A percentile compares a stretch with the other conserved stretches of the same genome.
phyloP scores from a whole-genome alignment of 53 echinoderm and acorn worm genomes.

The Luidia sarsii region DNA sequence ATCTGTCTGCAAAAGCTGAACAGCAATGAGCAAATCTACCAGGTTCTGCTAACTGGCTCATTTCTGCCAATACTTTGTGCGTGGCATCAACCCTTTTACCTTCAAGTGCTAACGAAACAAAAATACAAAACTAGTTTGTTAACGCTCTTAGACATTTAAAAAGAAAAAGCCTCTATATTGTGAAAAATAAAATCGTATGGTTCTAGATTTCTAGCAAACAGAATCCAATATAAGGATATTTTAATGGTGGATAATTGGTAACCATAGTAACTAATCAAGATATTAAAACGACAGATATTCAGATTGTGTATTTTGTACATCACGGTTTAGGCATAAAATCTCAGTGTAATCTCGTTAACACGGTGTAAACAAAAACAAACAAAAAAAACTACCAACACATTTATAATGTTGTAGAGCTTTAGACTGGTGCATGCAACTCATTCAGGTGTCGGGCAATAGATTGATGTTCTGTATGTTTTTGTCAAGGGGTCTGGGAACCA shows the following conservation, averaged over 20 bases:
- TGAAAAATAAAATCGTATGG: background rate
- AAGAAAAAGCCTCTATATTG: constrained; percentile 18
- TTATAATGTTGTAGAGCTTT: background rate
- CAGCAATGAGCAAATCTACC: too few relatives aligned
- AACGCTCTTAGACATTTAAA: too few relatives aligned
- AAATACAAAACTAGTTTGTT: too few relatives aligned
- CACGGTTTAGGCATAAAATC: background rate
- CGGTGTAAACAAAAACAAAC: background rate
- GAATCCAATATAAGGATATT: constrained; percentile 4
- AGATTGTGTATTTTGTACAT: constrained; percentile 26
- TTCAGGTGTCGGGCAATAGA: constrained; percentile 9
- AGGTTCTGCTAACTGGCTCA: too few relatives aligned
- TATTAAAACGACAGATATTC: constrained; percentile 13
- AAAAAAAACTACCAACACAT: background rate
- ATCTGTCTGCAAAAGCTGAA: too few relatives aligned
- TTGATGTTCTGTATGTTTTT: too few relatives aligned
- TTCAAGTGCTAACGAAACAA: too few relatives aligned
- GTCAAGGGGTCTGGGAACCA: too few relatives aligned
- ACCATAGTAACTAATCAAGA: constrained; percentile 50
- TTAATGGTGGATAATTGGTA: constrained; percentile 18
- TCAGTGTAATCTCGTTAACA: too few relatives aligned
- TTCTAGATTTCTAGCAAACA: constrained; percentile 22
- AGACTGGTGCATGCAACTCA: constrained; percentile 25
- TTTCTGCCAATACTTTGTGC: constrained; percentile 1
- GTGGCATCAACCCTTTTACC: too few relatives aligned